phyloP scores from a whole-genome alignment of 2,113 vertebrate species.

The Protobothrops mucrosquamatus region DNA sequence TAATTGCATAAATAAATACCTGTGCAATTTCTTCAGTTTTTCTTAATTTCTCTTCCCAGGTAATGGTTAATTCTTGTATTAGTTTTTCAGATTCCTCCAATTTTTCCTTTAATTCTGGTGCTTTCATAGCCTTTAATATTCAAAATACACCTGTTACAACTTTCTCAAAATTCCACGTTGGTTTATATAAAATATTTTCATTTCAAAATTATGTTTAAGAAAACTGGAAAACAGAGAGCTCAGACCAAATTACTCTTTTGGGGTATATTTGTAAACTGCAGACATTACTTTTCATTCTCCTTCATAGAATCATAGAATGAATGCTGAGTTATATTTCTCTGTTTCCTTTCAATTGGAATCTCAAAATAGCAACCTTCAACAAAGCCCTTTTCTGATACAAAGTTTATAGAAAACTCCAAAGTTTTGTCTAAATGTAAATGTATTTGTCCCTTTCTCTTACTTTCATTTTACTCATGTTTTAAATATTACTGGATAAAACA shows the following conservation, averaged over 20 bases:
- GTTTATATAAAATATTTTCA: not conserved
- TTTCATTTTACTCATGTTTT: not conserved
- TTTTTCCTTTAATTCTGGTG: slow-evolving; percentile 95
- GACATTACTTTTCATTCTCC: not conserved
- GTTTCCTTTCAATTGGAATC: not conserved
- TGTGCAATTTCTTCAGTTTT: slow-evolving; percentile 98
- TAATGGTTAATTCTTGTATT: slow-evolving; percentile 94
- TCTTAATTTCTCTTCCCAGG: slow-evolving; percentile 96
- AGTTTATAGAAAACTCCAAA: slow-evolving; percentile 5
- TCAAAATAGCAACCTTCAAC: not conserved
- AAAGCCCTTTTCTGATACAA: not conserved
- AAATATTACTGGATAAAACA: not conserved
- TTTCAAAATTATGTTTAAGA: not conserved
- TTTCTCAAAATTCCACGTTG: slow-evolving; percentile 6
- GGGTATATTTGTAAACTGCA: not conserved
- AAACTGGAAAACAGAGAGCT: not conserved
- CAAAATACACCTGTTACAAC: slow-evolving; percentile 39
- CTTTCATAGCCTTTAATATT: slow-evolving; percentile 86
- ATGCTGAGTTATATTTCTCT: not conserved
- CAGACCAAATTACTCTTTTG: not conserved
- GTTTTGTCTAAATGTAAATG: not conserved
- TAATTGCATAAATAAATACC: slow-evolving; percentile 74
- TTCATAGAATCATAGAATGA: not conserved
- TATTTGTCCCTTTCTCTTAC: not conserved
- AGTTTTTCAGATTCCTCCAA: slow-evolving; percentile 97